Base-by-base conservation (phyloP, 2,888 invertebrate genomes). In the Petrolisthes manimaculis region DNA sequence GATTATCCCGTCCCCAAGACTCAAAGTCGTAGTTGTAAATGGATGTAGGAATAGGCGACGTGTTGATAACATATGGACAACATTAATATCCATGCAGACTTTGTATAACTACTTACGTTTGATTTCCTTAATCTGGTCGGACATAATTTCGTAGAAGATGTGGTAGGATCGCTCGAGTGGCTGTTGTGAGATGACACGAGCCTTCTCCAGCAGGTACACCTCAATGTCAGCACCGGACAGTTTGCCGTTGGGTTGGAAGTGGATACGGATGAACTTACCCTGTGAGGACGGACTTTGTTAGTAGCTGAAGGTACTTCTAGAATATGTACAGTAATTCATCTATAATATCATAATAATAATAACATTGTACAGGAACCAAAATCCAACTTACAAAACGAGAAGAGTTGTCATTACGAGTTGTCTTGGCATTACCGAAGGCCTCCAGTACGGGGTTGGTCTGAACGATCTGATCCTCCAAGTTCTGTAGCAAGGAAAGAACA, bases 241-340 rank as follows among this genome's bases (percentile, higher is more conserved):
- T 96, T 99, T 99, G 94, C 99, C 99, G 94, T 97, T 96, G 92
- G 97, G 97, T 92, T 99, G 99, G 95, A 99, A 99, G 94, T 99
- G 99, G 94, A 99, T 99, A 96, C 99, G 98, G 95, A 99, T 99
- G 96, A 99, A 99, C 97, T 99, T 99, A 96, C 98, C 98, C 97
- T 97, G 93, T 55, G 55, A 21, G 56, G 8, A 53, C 3, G 18
- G 51, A 9, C 51, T 5, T 21, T 9, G 56, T 78, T 53, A 53
- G 12, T n/a, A 75, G 3, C 5, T 0, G 53, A 24, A 56, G 24
- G 8, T n/a, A 79, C 53, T 55, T 4, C 54, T 18, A 51, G 14
- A 56, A 83, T 4, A 74, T 18, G 14, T 18, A 53, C 5, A 53
- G 12, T 6, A 55, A 54, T 54, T 79, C n/a, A 9, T 9, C 55